phyloP scores from a whole-genome alignment of 1,140 invertebrate genomes.

The Drosophila obscura region DNA sequence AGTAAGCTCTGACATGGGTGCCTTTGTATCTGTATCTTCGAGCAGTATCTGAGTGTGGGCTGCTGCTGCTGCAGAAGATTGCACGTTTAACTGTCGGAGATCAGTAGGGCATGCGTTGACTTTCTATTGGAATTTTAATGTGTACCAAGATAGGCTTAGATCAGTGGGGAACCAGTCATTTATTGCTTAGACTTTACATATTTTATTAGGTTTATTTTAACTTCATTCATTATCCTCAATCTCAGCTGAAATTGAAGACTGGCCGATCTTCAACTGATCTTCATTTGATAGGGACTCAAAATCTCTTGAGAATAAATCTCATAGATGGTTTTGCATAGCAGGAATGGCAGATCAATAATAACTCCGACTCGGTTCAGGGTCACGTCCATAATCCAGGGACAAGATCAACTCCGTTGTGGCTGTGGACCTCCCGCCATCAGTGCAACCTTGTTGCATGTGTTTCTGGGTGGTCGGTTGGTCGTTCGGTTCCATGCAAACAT shows the following conservation, averaged over 20 bases:
- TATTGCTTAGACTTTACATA: neutral
- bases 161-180: neutral
- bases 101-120: conserved; percentile 25
- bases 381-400: conserved; percentile 15
- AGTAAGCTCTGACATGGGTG: conserved; percentile 8
- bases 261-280: neutral
- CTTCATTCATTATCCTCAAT: too few species aligned
- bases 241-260: too few species aligned
- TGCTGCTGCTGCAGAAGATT: conserved; percentile 1
- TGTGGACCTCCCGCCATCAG: conserved; percentile 19
- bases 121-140: neutral
- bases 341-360: neutral
- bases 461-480: conserved; percentile 30
- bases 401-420: conserved; percentile 3
- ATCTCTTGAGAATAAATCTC: too few species aligned
- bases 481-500: conserved; percentile 4
- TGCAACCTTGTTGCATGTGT: conserved; percentile 43
- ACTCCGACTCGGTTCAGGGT: conserved; percentile 20
- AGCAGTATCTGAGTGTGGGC: too few species aligned
- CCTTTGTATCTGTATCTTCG: neutral
- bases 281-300: too few species aligned
- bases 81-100: conserved; percentile 7
- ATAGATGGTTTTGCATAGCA: too few species aligned
- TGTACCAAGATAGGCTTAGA: neutral
- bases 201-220: too few species aligned